phyloP scores from a whole-genome alignment of 2,113 vertebrate species.

The Orycteropus afer region DNA sequence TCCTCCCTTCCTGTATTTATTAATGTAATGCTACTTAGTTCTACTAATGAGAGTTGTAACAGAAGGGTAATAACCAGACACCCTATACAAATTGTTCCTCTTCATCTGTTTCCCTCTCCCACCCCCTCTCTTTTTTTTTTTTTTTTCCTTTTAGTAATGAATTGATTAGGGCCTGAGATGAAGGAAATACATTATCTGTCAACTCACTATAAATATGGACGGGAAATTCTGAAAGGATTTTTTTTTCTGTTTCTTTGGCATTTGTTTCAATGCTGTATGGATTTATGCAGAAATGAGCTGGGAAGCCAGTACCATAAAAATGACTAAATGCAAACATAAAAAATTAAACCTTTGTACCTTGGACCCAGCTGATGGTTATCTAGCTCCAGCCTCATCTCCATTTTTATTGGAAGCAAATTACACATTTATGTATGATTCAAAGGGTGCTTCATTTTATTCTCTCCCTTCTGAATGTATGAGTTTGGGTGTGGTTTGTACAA shows the following conservation, averaged over 20 bases:
- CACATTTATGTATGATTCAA: conserved; percentile 55
- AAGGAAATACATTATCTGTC: conserved; percentile 71
- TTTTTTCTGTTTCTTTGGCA: conserved; percentile 65
- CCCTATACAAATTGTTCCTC: conserved; percentile 57
- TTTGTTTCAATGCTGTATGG: conserved; percentile 69
- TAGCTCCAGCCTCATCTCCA: conserved; percentile 57
- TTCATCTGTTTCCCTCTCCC: conserved; percentile 31
- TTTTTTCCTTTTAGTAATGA: conserved; percentile 66
- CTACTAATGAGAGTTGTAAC: conserved; percentile 76
- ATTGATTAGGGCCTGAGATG: conserved; percentile 75
- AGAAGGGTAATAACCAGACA: conserved; percentile 68
- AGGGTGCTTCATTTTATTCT: neutral
- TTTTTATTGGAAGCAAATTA: conserved; percentile 74
- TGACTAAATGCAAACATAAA: conserved; percentile 79
- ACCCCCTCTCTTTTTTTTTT: too few species aligned
- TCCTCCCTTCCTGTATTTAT: conserved; percentile 41
- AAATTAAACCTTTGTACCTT: conserved; percentile 72
- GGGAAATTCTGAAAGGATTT: conserved; percentile 59
- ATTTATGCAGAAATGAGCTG: conserved; percentile 76
- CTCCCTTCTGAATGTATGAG: neutral
- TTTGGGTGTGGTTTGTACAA: neutral
- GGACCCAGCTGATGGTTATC: conserved; percentile 24
- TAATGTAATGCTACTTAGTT: conserved; percentile 70
- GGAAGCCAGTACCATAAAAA: conserved; percentile 78
- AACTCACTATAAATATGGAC: conserved; percentile 69